Conservation (phyloP, 2,113 vertebrate species). For the Paramisgurnus dabryanus region DNA sequence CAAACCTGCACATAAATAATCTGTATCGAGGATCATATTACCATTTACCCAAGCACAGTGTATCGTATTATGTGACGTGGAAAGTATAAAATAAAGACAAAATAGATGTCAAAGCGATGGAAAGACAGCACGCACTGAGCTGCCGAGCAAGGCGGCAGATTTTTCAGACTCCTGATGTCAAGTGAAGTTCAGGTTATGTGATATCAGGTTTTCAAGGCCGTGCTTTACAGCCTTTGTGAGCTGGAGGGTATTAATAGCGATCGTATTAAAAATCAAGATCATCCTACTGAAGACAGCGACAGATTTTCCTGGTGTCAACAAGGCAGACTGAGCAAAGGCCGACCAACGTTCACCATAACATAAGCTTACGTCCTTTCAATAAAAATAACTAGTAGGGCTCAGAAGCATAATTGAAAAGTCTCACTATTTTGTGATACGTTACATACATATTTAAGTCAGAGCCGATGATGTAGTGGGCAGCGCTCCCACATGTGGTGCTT, state of each 20-base stretch:
- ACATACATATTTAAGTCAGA: too few species aligned
- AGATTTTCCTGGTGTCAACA: constrained; percentile 35
- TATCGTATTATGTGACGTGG: constrained; percentile 10
- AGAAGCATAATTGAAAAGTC: too few species aligned
- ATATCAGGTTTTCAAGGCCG: constrained; percentile 35
- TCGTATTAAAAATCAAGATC: constrained; percentile 27
- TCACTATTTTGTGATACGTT: too few species aligned
- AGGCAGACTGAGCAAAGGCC: not conserved
- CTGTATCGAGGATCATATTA: not conserved
- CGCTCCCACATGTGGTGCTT: too few species aligned
- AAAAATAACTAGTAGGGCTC: too few species aligned
- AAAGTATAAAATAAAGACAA: constrained; percentile 11
- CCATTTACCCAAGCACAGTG: constrained; percentile 8
- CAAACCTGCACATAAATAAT: constrained; percentile 1
- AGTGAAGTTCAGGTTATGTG: constrained; percentile 43
- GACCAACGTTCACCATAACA: not conserved
- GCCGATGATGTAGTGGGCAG: too few species aligned
- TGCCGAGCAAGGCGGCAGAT: constrained; percentile 41
- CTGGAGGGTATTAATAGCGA: constrained; percentile 45
- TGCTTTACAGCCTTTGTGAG: constrained; percentile 44
- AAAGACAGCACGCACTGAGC: not conserved
- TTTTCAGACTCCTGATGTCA: constrained; percentile 49
- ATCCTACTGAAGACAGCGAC: constrained; percentile 26
- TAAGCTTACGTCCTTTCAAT: not conserved
- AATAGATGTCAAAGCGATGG: not conserved